These are phyloP conservation scores for Pristionchus arcanus DNA, from an alignment of 2,888 invertebrate species.

Conservation along the genomic window DNA sequence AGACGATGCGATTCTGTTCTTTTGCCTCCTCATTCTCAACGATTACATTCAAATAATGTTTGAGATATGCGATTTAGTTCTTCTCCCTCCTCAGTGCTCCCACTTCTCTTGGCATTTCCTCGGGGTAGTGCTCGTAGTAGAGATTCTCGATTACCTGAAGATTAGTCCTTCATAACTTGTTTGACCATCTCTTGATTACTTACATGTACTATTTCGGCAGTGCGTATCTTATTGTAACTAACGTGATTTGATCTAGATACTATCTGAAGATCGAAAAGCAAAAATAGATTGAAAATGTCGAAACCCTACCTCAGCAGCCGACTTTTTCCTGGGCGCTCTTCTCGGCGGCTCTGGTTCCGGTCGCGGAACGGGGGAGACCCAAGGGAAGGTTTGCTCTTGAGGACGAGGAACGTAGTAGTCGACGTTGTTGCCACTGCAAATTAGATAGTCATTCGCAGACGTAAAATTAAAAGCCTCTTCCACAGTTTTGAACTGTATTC, in stretches of 20 bases:
- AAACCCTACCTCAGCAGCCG: conserved; percentile 23
- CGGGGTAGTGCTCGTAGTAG: conserved; percentile 56
- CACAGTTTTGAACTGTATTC: no score
- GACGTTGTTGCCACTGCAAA: neutral
- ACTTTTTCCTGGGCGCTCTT: neutral
- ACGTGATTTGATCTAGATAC: neutral
- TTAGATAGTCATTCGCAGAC: no score
- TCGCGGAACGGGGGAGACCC: neutral
- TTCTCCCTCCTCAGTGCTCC: conserved; percentile 46
- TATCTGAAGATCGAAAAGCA: no score
- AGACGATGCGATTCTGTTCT: neutral
- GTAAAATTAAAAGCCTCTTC: no score
- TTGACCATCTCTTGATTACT: no score
- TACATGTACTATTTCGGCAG: no score
- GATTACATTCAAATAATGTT: no score
- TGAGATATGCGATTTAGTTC: neutral
- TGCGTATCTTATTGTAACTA: no score
- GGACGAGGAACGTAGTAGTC: conserved; percentile 31
- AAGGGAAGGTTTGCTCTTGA: conserved; percentile 9
- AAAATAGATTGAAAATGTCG: no score
- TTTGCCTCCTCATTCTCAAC: no score
- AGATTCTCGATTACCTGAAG: conserved; percentile 56
- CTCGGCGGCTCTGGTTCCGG: neutral
- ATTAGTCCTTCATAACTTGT: no score
- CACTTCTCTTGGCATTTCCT: conserved; percentile 47